Percentiles rank a stretch among this genome's conserved stretches.
Conservation (phyloP, 2,797 vertebrate species). For the Peromyscus attwateri region DNA sequence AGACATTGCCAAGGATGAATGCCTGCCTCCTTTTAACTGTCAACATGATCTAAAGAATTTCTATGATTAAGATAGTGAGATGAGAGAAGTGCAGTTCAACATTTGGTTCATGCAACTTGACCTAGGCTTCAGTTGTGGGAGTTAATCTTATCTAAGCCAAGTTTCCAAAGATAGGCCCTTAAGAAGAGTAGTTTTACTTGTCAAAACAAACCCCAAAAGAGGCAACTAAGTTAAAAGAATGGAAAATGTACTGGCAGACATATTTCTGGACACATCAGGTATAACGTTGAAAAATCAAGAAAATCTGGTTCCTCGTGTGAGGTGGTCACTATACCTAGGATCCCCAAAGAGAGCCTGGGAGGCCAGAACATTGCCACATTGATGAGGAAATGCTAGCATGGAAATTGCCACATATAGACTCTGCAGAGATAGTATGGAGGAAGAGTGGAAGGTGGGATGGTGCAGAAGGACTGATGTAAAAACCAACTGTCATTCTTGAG, state of each 20-base stretch:
- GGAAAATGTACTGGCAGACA: background rate
- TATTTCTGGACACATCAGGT: background rate
- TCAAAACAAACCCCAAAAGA: background rate
- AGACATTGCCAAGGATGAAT: slow-evolving; percentile 23
- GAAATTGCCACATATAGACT: slow-evolving; percentile 70
- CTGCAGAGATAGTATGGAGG: slow-evolving; percentile 18
- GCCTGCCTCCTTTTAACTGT: background rate
- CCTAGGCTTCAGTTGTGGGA: slow-evolving; percentile 10
- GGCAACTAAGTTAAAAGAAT: background rate
- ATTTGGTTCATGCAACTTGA: background rate
- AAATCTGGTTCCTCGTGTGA: background rate
- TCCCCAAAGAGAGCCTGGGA: background rate
- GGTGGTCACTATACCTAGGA: background rate
- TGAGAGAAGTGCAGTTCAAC: background rate
- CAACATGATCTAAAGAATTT: slow-evolving; percentile 22
- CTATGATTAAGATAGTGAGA: slow-evolving; percentile 52
- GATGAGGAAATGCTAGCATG: slow-evolving; percentile 67
- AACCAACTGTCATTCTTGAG: slow-evolving; percentile 82
- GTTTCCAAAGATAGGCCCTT: slow-evolving; percentile 20
- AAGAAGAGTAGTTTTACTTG: slow-evolving; percentile 13
- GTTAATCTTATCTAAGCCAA: slow-evolving; percentile 39
- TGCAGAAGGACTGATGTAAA: slow-evolving; percentile 77
- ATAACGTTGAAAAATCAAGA: background rate
- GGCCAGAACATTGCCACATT: slow-evolving; percentile 55
- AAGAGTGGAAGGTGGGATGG: slow-evolving; percentile 5